These are phyloP conservation scores for Eupithecia pulchellata DNA, from an alignment of 2,888 invertebrate species.

Conservation along the genomic window DNA sequence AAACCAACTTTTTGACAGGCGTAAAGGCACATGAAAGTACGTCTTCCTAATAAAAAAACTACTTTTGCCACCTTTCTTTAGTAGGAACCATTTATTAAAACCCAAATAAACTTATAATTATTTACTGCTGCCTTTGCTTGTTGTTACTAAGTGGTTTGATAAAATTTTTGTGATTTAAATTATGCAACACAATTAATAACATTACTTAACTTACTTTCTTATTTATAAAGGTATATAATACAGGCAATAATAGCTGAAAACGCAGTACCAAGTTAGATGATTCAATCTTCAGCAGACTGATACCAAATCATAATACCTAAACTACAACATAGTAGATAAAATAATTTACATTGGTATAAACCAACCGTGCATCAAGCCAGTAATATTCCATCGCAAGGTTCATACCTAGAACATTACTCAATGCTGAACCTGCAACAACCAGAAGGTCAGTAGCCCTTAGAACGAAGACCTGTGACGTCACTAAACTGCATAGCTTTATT, in stretches of 20 bases:
- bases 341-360: background rate
- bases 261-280: background rate
- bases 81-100: too few relatives aligned
- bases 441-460: conserved; percentile 54
- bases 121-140: too few relatives aligned
- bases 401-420: background rate
- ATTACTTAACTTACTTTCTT: too few relatives aligned
- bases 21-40: too few relatives aligned
- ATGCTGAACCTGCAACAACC: background rate
- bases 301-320: background rate
- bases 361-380: background rate
- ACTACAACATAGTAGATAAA: background rate
- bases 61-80: too few relatives aligned
- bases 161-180: too few relatives aligned
- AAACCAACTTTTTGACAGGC: background rate
- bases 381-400: background rate
- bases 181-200: too few relatives aligned
- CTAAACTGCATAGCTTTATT: conserved; percentile 44
- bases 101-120: too few relatives aligned
- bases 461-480: conserved; percentile 50
- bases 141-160: too few relatives aligned
- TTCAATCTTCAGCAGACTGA: background rate
- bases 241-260: background rate
- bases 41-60: too few relatives aligned
- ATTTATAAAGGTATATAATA: background rate